phyloP scores from a whole-genome alignment of 2,797 vertebrate genomes.

The Taenioides sp. region DNA sequence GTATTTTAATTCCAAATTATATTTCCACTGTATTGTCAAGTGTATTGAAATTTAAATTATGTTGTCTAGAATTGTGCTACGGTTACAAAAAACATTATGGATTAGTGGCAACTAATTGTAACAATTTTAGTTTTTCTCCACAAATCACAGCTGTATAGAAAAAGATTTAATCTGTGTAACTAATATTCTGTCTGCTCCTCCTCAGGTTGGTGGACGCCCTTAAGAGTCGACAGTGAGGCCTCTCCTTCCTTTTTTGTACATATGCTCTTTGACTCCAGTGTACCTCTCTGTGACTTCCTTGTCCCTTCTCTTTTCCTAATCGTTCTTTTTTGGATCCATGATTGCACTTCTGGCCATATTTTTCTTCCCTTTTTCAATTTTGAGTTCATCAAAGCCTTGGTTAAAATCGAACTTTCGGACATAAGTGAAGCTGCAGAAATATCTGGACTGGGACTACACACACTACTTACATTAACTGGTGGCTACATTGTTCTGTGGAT shows the following conservation, averaged over 20 bases:
- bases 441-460: constrained; percentile 28
- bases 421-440: constrained; percentile 56
- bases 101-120: too few relatives aligned
- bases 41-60: neutral
- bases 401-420: constrained; percentile 42
- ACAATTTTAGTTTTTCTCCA: neutral
- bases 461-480: neutral
- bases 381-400: constrained; percentile 51
- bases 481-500: constrained; percentile 9
- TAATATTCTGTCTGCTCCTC: constrained; percentile 23
- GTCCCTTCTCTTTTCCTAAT: constrained; percentile 13
- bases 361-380: constrained; percentile 11
- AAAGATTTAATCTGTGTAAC: constrained; percentile 14
- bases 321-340: constrained; percentile 55
- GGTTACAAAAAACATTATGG: too few relatives aligned
- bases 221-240: constrained; percentile 91
- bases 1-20: too few relatives aligned
- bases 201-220: constrained; percentile 91
- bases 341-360: constrained; percentile 54
- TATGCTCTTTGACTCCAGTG: constrained; percentile 59
- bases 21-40: neutral
- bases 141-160: neutral
- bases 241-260: constrained; percentile 59
- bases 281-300: constrained; percentile 62
- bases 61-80: too few relatives aligned